Percentiles rank a stretch among this genome's conserved stretches.
Conservation (phyloP, 2,797 vertebrate species). For the Coccyzus lansbergi region DNA sequence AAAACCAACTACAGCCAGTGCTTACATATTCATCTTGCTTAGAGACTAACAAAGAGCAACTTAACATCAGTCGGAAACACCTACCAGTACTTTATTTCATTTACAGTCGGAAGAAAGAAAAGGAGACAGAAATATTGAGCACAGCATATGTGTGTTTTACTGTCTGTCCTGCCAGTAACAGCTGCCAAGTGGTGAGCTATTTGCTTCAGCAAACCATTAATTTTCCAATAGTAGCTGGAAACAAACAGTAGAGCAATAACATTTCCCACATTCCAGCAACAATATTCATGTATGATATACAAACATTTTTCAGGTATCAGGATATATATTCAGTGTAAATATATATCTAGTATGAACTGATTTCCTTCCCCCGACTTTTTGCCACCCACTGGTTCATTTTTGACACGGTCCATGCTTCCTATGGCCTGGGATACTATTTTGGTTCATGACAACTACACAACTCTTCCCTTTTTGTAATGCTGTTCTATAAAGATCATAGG, state of each 20-base stretch:
- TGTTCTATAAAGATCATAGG: background rate
- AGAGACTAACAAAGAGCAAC: background rate
- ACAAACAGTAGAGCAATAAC: constrained; percentile 9
- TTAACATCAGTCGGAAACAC: background rate
- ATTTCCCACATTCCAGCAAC: constrained; percentile 7
- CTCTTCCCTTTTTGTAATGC: background rate
- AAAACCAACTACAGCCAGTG: background rate
- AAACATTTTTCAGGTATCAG: constrained; percentile 9
- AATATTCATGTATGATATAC: background rate
- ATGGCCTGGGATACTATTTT: background rate
- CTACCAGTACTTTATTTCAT: constrained; percentile 2
- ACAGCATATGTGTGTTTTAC: constrained; percentile 41
- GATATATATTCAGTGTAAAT: background rate
- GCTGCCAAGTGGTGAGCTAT: constrained; percentile 58
- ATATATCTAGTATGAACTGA: background rate
- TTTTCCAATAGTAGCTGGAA: constrained; percentile 50
- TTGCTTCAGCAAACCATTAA: constrained; percentile 54
- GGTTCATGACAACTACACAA: background rate
- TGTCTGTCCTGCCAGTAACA: constrained; percentile 59
- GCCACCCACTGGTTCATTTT: background rate
- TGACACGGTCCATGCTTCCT: background rate
- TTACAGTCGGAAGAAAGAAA: constrained; percentile 17
- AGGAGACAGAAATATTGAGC: constrained; percentile 34
- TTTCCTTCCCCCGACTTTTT: background rate
- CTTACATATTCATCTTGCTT: background rate